A percentile compares a stretch with the other conserved stretches of the same genome.
Conservation (phyloP, 2,888 invertebrate species). For the Agrotis segetum region DNA sequence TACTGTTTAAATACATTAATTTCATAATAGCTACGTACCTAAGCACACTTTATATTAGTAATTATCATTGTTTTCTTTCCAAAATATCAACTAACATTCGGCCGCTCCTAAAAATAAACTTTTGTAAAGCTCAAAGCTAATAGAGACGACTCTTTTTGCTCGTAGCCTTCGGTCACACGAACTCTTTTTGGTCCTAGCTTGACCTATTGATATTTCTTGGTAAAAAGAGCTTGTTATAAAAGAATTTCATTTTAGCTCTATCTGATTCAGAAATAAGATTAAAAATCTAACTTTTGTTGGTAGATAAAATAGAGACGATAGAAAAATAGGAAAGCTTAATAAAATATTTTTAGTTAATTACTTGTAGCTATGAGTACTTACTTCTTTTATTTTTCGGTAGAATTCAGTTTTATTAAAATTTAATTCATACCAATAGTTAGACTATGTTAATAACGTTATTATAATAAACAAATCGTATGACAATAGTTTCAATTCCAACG, state of each 20-base stretch:
- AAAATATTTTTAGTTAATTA: not conserved
- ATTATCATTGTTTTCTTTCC: not conserved
- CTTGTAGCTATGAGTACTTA: too few relatives aligned
- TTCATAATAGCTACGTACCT: not conserved
- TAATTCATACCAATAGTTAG: not conserved
- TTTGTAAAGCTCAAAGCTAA: conserved; percentile 17
- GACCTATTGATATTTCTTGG: conserved; percentile 32
- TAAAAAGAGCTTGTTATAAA: conserved; percentile 33
- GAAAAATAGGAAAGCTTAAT: not conserved
- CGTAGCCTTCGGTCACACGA: conserved; percentile 10
- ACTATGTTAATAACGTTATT: not conserved
- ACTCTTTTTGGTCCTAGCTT: conserved; percentile 24
- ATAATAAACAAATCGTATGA: not conserved
- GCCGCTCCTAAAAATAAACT: not conserved
- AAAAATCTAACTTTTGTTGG: not conserved
- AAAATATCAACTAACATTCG: not conserved
- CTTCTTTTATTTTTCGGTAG: not conserved
- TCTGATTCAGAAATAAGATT: not conserved
- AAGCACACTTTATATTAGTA: not conserved
- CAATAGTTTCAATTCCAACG: not conserved
- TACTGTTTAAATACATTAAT: too few relatives aligned
- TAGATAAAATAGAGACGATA: not conserved
- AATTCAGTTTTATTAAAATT: not conserved
- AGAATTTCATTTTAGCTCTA: conserved; percentile 18
- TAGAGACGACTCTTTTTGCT: conserved; percentile 19